These are phyloP conservation scores for Dryomyza anilis DNA, from an alignment of 2,888 invertebrate genomes.

Conservation along the genomic window DNA sequence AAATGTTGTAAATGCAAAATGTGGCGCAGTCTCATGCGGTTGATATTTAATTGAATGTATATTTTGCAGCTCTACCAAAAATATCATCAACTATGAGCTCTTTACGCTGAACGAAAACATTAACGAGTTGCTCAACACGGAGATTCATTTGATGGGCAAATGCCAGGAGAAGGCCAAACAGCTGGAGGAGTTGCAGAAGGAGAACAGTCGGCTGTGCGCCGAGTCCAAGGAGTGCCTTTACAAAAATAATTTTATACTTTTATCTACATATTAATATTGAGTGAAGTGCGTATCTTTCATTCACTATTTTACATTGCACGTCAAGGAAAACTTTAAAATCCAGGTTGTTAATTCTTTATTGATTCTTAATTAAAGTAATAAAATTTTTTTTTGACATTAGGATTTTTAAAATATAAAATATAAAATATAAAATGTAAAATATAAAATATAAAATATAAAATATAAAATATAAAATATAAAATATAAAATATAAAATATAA, in stretches of 20 bases:
- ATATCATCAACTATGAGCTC: conserved; percentile 39
- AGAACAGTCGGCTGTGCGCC: conserved; percentile 44
- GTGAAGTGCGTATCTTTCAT: conserved; percentile 55
- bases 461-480: too few species aligned
- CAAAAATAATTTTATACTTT: too few species aligned
- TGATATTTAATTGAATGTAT: not conserved
- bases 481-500: too few species aligned
- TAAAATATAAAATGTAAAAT: too few species aligned
- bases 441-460: too few species aligned
- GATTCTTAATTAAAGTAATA: too few species aligned
- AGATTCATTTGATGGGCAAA: conserved; percentile 37
- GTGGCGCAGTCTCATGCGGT: too few species aligned
- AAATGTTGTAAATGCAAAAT: conserved; percentile 45
- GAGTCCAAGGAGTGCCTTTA: conserved; percentile 46
- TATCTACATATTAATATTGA: conserved; percentile 55
- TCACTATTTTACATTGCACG: conserved; percentile 52
- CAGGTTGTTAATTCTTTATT: too few species aligned
- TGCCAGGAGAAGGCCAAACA: conserved; percentile 44
- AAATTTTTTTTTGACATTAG: too few species aligned
- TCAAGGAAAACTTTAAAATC: conserved; percentile 58
- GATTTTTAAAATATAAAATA: too few species aligned
- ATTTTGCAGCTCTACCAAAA: conserved; percentile 39
- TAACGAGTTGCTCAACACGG: conserved; percentile 39
- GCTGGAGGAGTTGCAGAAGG: conserved; percentile 50
- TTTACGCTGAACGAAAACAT: conserved; percentile 43